Evolutionary conservation across 2,113 vertebrate genomes (phyloP).

Genomic region (Polypterus senegalus): DNA sequence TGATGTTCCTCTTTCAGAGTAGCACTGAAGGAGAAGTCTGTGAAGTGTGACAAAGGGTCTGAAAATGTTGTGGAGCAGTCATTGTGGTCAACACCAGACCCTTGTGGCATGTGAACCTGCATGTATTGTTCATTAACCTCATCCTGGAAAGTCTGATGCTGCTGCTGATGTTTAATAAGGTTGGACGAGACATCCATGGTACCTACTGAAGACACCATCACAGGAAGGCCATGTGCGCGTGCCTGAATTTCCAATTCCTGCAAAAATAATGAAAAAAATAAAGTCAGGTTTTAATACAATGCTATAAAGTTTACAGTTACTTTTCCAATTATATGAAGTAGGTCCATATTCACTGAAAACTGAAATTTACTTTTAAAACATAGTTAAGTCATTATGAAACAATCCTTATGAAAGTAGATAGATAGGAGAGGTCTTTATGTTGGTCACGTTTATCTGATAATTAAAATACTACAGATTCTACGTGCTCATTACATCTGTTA

Average conservation of each 20-base stretch:
- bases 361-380: no score
- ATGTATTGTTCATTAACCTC: conserved; percentile 62
- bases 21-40: conserved; percentile 82
- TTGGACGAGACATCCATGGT: conserved; percentile 56
- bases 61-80: conserved; percentile 70
- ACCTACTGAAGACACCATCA: conserved; percentile 51
- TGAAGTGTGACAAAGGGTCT: conserved; percentile 91
- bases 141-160: conserved; percentile 65
- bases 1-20: conserved; percentile 83
- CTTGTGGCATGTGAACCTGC: conserved; percentile 39
- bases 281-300: neutral
- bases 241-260: conserved; percentile 95
- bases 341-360: no score
- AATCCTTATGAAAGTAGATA: no score
- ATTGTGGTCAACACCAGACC: conserved; percentile 40
- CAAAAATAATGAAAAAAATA: conserved; percentile 16
- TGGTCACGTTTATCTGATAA: no score
- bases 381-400: no score
- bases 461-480: no score
- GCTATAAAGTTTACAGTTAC: no score
- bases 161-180: conserved; percentile 59
- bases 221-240: conserved; percentile 74
- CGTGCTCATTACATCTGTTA: no score
- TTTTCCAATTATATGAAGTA: no score
- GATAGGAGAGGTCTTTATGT: no score